A percentile compares a stretch with the other conserved stretches of the same genome.
phyloP scores from a whole-genome alignment of 2,797 vertebrate genomes.

The Arrhamphus sclerolepis region DNA sequence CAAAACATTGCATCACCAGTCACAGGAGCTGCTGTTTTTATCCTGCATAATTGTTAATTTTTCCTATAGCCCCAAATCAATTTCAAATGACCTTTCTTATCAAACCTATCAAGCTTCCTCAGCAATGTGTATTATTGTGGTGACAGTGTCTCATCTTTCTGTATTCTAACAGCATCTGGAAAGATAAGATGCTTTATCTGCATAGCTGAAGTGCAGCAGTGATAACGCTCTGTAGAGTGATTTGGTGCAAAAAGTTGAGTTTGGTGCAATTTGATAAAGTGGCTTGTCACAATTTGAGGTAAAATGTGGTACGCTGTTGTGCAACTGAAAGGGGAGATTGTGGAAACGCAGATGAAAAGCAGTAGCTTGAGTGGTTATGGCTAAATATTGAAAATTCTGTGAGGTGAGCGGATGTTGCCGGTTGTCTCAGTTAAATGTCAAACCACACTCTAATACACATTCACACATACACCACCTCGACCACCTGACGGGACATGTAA shows the following conservation, averaged over 20 bases:
- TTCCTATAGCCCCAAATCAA: too few relatives aligned
- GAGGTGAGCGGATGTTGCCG: conserved; percentile 60
- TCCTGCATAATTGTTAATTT: too few relatives aligned
- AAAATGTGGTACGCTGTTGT: neutral
- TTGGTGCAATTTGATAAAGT: neutral
- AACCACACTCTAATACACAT: conserved; percentile 72
- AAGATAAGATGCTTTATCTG: too few relatives aligned
- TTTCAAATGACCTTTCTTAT: too few relatives aligned
- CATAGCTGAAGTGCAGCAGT: too few relatives aligned
- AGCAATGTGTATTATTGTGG: too few relatives aligned
- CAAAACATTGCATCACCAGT: too few relatives aligned
- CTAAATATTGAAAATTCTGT: conserved; percentile 47
- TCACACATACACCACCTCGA: conserved; percentile 42
- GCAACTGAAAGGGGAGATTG: conserved; percentile 1
- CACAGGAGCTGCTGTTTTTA: too few relatives aligned
- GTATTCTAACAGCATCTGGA: too few relatives aligned
- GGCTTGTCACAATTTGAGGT: neutral
- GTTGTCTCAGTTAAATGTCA: conserved; percentile 72
- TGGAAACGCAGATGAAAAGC: conserved; percentile 22
- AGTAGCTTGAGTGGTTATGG: conserved; percentile 17
- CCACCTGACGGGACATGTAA: conserved; percentile 74
- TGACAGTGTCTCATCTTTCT: too few relatives aligned
- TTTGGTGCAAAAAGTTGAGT: neutral
- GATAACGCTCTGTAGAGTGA: neutral
- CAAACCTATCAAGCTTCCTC: too few relatives aligned